Conservation (phyloP, 2,113 vertebrate genomes). For the Melierax canorus region DNA sequence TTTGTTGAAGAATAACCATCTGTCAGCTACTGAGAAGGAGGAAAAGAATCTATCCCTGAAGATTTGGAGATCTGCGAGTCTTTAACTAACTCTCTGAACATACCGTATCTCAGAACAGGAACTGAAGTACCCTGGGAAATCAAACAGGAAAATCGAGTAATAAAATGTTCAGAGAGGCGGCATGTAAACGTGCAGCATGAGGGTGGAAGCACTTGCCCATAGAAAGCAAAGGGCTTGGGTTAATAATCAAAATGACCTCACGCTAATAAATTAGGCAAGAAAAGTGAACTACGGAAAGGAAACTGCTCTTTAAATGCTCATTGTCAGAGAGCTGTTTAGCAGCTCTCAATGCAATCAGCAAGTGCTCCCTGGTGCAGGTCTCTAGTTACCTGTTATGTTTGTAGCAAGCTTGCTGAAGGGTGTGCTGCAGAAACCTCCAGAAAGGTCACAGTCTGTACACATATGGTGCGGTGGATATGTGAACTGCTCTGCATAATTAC, state of each 20-base stretch:
- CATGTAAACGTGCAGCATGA: background rate
- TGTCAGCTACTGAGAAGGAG: conserved; percentile 53
- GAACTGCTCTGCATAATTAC: conserved; percentile 37
- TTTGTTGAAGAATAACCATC: conserved; percentile 55
- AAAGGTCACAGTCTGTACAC: background rate
- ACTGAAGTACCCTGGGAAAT: conserved; percentile 57
- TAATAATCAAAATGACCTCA: conserved; percentile 51
- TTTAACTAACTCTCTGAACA: conserved; percentile 36
- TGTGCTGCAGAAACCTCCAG: conserved; percentile 7
- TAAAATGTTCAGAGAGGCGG: background rate
- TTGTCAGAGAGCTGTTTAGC: conserved; percentile 30
- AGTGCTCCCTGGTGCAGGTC: background rate
- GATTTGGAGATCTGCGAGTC: background rate
- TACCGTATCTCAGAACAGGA: background rate
- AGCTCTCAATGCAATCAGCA: background rate
- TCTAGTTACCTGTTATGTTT: background rate
- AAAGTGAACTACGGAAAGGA: background rate
- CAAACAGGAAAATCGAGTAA: conserved; percentile 33
- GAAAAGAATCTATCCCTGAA: conserved; percentile 31
- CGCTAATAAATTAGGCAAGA: conserved; percentile 31
- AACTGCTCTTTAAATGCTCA: conserved; percentile 3
- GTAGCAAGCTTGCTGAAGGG: background rate
- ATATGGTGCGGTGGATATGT: background rate
- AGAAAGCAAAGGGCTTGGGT: conserved; percentile 26
- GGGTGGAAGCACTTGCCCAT: background rate